Evolutionary conservation across 2,888 invertebrate species (phyloP).

Genomic region (Cantharis rufa): DNA sequence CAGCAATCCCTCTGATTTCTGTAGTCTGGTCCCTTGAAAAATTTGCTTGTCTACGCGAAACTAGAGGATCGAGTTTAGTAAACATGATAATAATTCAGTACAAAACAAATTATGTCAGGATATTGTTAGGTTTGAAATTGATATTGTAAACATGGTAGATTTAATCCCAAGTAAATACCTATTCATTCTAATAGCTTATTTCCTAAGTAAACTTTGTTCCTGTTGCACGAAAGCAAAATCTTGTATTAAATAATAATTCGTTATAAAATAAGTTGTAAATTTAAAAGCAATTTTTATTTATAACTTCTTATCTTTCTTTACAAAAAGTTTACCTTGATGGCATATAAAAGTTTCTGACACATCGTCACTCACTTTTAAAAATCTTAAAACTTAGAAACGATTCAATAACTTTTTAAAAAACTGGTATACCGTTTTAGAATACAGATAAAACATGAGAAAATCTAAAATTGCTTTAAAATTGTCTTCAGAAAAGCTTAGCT

Average conservation of each 20-base stretch:
- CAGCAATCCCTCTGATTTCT: background rate
- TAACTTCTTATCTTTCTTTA: constrained; percentile 9
- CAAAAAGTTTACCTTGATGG: constrained; percentile 21
- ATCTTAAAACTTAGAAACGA: constrained; percentile 27
- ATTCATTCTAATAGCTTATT: constrained; percentile 19
- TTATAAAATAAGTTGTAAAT: constrained; percentile 13
- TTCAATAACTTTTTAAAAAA: constrained; percentile 28
- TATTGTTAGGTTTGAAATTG: constrained; percentile 14
- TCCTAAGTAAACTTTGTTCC: constrained; percentile 9
- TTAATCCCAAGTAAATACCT: constrained; percentile 19
- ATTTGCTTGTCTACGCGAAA: background rate
- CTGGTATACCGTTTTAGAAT: constrained; percentile 26
- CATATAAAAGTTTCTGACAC: constrained; percentile 27
- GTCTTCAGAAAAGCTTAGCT: background rate
- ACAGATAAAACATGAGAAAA: constrained; percentile 24
- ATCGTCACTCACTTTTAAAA: constrained; percentile 24
- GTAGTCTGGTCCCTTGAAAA: background rate
- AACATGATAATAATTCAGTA: constrained; percentile 5
- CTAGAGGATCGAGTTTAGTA: background rate
- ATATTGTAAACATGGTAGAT: constrained; percentile 14
- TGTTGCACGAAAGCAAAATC: constrained; percentile 13
- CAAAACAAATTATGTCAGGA: constrained; percentile 9
- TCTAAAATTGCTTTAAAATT: background rate
- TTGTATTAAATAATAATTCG: constrained; percentile 11
- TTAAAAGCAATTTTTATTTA: constrained; percentile 9